Evolutionary conservation across 2,113 vertebrate genomes (phyloP), one percentile per base, ranked within the genome.

Genomic region (Parus major): DNA sequence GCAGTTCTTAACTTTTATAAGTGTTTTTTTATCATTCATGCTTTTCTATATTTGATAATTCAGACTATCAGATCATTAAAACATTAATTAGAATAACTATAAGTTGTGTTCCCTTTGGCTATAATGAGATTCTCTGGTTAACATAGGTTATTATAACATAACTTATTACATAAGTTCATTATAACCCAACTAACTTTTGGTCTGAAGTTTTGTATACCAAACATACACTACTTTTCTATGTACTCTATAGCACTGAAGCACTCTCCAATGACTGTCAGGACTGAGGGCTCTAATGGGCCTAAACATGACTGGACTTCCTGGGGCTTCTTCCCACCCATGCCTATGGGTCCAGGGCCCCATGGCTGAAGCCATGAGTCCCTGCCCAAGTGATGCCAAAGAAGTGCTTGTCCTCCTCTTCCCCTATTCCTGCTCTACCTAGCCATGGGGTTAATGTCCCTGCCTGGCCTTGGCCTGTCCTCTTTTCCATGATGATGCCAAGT

Each of bases 321-420:
- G 3, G 27, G 55, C 22, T 24, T 65, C 5, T 18, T 12, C 1
- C 21, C 5, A 46, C 3, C 5, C 6, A 41, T 5, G 25, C 9
- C 33, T 13, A 3, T 16, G 6, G 2, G 5, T 63, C 25, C 15
- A 36, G 29, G 25, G 61, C 4, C 27, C 6, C n/a, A n/a, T 14
- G 25, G 9, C 19, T 61, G 23, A 28, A 33, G 20, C 7, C 36
- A 23, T 24, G 27, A 19, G 13, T 16, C 18, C 8, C 16, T 53
- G 19, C 3, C 7, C 19, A 17, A 44, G 24, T 0, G 5, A 71
- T 3, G 6, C 52, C 6, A 2, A 49, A 27, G 24, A 9, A 49
- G 15, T 9, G 14, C 24, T 57, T 21, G 28, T 57, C 5, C 5
- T 7, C 12, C 8, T 31, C 5, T 59, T 22, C 20, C 8, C 16